Evolutionary conservation across 2,797 vertebrate genomes (phyloP).

Genomic region (Anguilla marmorata): DNA sequence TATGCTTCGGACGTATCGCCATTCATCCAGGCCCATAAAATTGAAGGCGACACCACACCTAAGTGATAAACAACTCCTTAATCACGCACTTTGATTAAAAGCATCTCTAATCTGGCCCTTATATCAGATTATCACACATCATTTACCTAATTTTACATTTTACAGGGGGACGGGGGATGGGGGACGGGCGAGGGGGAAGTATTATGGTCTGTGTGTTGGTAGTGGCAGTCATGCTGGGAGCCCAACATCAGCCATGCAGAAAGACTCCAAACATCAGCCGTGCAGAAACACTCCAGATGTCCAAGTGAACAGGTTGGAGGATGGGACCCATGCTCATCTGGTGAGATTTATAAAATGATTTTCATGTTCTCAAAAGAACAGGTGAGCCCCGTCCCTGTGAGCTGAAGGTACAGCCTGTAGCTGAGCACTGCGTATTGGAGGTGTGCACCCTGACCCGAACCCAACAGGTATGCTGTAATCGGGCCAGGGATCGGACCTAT

Average conservation of each 20-base stretch:
- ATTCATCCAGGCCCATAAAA: slow-evolving; percentile 48
- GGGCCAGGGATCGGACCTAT: background rate
- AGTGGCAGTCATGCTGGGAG: slow-evolving; percentile 46
- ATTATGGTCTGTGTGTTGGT: slow-evolving; percentile 2
- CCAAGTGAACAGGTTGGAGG: slow-evolving; percentile 28
- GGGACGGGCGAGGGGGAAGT: background rate
- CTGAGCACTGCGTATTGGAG: background rate
- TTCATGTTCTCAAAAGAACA: background rate
- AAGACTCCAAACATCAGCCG: slow-evolving; percentile 45
- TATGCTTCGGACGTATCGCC: background rate
- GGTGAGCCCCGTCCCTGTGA: background rate
- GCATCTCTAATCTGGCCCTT: slow-evolving; percentile 54
- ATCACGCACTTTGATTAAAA: slow-evolving; percentile 49
- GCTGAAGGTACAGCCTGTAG: background rate
- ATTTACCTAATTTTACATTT: slow-evolving; percentile 51
- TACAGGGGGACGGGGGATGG: background rate
- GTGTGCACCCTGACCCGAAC: background rate
- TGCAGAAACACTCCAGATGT: slow-evolving; percentile 56
- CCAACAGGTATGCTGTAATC: background rate
- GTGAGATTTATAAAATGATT: background rate
- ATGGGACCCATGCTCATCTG: background rate
- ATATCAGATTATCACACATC: slow-evolving; percentile 58
- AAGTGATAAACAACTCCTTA: slow-evolving; percentile 51
- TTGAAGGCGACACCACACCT: slow-evolving; percentile 56
- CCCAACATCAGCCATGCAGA: slow-evolving; percentile 28